Evolutionary conservation across 2,888 invertebrate genomes (phyloP).

Genomic region (Chloroclystis v-ata): DNA sequence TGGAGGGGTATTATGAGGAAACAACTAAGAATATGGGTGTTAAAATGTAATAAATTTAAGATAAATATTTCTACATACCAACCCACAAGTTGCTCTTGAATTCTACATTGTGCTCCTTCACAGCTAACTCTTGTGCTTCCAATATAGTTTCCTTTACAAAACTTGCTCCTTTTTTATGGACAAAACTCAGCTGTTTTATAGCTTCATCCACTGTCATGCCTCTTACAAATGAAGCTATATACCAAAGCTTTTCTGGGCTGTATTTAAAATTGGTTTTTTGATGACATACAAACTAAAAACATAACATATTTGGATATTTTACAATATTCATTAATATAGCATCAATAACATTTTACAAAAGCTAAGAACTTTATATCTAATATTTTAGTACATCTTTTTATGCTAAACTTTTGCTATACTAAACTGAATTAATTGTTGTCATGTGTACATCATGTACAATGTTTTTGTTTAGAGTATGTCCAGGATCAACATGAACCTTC

Average conservation of each 20-base stretch:
- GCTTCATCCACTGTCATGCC: conserved; percentile 97
- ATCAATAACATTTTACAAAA: no score
- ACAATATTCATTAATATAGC: no score
- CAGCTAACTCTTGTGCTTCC: conserved; percentile 93
- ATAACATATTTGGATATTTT: background rate
- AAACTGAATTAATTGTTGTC: no score
- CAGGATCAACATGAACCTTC: no score
- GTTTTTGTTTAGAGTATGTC: no score
- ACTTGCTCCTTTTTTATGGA: conserved; percentile 86
- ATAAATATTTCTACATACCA: conserved; percentile 72
- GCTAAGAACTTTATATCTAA: no score
- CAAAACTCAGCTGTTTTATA: conserved; percentile 91
- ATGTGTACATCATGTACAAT: no score
- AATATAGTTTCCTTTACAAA: conserved; percentile 86
- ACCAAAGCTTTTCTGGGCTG: conserved; percentile 95
- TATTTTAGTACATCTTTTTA: no score
- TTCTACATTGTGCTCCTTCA: conserved; percentile 94
- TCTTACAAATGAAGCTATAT: conserved; percentile 89
- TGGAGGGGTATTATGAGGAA: no score
- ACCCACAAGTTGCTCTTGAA: conserved; percentile 97
- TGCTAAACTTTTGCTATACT: no score
- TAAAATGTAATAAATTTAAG: no score
- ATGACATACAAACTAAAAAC: conserved; percentile 91
- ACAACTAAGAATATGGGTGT: no score
- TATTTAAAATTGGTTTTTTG: conserved; percentile 91